A percentile compares a stretch with the other conserved stretches of the same genome.
These are phyloP conservation scores for Nyctibius bracteatus DNA, from an alignment of 2,113 vertebrate species.

Conservation along the genomic window DNA sequence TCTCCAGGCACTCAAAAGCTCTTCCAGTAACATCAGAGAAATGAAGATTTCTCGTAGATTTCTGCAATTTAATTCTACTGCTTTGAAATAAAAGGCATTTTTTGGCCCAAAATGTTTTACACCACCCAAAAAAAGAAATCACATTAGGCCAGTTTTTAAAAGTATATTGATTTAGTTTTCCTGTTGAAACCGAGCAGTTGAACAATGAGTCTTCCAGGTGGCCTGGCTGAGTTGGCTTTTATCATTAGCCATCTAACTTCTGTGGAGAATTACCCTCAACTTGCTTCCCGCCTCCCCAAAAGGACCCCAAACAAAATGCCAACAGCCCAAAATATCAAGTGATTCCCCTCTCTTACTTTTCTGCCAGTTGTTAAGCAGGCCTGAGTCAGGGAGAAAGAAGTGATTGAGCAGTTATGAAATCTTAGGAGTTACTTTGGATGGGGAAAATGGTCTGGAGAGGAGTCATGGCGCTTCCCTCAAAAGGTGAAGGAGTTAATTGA, in stretches of 20 bases:
- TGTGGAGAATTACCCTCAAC: background rate
- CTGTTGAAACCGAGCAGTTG: background rate
- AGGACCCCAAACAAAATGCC: background rate
- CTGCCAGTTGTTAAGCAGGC: background rate
- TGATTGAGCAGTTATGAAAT: accelerated
- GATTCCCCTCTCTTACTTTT: background rate
- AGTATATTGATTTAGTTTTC: background rate
- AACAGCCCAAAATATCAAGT: background rate
- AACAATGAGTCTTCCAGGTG: background rate
- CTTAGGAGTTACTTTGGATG: background rate
- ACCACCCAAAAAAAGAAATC: background rate
- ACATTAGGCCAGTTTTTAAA: background rate
- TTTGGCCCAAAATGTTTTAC: background rate
- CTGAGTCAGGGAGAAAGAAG: background rate
- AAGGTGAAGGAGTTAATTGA: background rate
- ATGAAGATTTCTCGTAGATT: background rate
- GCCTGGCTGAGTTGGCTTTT: background rate
- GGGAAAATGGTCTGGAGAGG: background rate
- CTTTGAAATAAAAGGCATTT: background rate
- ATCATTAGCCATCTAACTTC: background rate
- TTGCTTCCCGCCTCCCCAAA: background rate
- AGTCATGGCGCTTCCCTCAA: background rate
- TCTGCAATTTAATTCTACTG: background rate
- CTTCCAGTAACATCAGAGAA: background rate
- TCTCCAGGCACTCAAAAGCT: background rate